phyloP scores from a whole-genome alignment of 2,797 vertebrate genomes.

The Chelonia mydas region DNA sequence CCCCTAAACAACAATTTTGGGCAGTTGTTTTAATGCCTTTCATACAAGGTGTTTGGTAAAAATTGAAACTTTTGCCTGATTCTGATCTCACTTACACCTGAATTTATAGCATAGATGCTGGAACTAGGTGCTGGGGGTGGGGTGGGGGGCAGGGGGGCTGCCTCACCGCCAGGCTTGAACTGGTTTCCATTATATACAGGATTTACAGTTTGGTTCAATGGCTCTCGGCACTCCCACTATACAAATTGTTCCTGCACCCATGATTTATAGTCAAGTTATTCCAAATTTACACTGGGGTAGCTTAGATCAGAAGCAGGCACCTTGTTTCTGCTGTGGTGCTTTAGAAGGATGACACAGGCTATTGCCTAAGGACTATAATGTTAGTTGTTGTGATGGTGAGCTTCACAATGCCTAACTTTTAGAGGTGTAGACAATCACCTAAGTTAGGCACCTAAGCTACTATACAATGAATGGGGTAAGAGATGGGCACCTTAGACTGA shows the following conservation, averaged over 20 bases:
- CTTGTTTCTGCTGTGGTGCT: neutral
- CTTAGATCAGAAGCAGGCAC: neutral
- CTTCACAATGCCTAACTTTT: neutral
- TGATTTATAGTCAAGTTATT: neutral
- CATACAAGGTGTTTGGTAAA: neutral
- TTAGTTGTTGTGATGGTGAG: too few relatives aligned
- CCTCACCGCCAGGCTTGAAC: too few relatives aligned
- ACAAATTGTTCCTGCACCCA: too few relatives aligned
- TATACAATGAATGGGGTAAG: neutral
- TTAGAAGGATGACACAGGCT: neutral
- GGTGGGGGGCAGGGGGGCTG: too few relatives aligned
- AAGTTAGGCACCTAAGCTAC: neutral
- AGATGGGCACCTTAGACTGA: neutral
- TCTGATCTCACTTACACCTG: neutral
- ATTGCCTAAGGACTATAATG: neutral
- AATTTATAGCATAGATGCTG: neutral
- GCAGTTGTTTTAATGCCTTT: neutral
- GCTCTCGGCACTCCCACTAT: too few relatives aligned
- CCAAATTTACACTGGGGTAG: neutral
- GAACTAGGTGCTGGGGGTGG: too few relatives aligned
- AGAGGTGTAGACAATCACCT: neutral
- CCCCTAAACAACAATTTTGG: neutral
- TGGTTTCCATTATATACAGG: too few relatives aligned
- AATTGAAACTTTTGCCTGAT: rapidly evolving
- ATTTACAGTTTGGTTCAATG: too few relatives aligned